phyloP scores from a whole-genome alignment of 2,113 vertebrate genomes.

The Rhadina sibilatrix region DNA sequence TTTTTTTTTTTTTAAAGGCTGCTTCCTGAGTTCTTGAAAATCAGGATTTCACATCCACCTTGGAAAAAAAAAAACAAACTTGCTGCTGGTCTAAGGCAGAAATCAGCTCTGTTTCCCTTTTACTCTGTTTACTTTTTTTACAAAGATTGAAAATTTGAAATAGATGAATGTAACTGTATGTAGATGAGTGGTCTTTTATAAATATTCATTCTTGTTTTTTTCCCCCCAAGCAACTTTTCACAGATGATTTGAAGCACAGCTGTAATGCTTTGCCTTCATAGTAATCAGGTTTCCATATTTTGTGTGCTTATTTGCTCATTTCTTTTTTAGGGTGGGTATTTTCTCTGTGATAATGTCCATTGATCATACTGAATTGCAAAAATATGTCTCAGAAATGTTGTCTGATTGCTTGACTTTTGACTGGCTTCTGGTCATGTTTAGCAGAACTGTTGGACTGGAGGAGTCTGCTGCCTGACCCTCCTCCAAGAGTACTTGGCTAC shows the following conservation, averaged over 20 bases:
- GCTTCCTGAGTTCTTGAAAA: not conserved
- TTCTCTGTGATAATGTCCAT: not conserved
- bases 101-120: not conserved
- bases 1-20: not conserved
- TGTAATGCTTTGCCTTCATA: not conserved
- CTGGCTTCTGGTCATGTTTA: not conserved
- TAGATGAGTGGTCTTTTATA: not conserved
- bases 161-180: not conserved
- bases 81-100: not conserved
- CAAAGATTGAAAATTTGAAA: not conserved
- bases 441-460: not conserved
- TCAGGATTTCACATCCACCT: not conserved
- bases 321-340: not conserved
- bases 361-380: not conserved
- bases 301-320: not conserved
- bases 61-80: not conserved
- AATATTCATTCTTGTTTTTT: not conserved
- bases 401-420: constrained; percentile 12
- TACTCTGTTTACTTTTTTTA: not conserved
- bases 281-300: not conserved
- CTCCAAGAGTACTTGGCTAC: not conserved
- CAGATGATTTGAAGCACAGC: not conserved
- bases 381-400: not conserved
- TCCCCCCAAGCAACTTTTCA: not conserved
- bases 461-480: not conserved